Base-by-base conservation (phyloP, 2,888 invertebrate genomes). In the Invenusta paracnida region DNA sequence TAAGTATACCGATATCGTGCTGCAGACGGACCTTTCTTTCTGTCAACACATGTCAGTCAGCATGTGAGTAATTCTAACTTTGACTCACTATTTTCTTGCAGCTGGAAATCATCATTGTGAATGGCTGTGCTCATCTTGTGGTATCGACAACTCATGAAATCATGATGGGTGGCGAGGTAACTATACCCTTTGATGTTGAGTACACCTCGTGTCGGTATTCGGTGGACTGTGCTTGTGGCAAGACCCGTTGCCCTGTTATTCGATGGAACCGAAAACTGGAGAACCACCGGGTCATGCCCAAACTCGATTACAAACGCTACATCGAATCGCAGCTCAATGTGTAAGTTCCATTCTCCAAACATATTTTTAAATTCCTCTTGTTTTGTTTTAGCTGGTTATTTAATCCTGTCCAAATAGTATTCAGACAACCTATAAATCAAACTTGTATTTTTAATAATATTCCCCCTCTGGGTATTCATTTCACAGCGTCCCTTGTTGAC, bases 211-310 rank as follows among this genome's bases (percentile, higher is more conserved):
- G 81, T 67, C 86, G 66, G 25, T 86, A 86, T 73, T 84, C 86
- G 30, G 84, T 86, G n/a, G 85, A 86, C n/a, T 86, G 86, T 29
- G 86, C 86, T n/a, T 86, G 86, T 29, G 86, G 84, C 28, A 66
- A 82, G 29, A 67, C 30, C 23, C 28, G 86, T 25, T 86, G 86
- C 29, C 86, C 86, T 2, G 86, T 84, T 1, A 13, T 27, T 30
- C 66, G 67, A 29, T 84, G 84, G 84, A 67, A 23, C 2, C 67
- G 73, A 17, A 84, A 84, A 27, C 73, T 84, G 23, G 25, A 73
- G 27, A 66, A 67, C 28, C 66, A 79, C 28, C 66, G 67, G 27
- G 84, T 84, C 23, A 48, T 84, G 5, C 84, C 84, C 5, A 84
- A n/a, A 13, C 29, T 84, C 23, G 84, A 84, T 27, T 84, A 84